phyloP scores from a whole-genome alignment of 2,797 vertebrate species.

The Cyprinodon diabolis region DNA sequence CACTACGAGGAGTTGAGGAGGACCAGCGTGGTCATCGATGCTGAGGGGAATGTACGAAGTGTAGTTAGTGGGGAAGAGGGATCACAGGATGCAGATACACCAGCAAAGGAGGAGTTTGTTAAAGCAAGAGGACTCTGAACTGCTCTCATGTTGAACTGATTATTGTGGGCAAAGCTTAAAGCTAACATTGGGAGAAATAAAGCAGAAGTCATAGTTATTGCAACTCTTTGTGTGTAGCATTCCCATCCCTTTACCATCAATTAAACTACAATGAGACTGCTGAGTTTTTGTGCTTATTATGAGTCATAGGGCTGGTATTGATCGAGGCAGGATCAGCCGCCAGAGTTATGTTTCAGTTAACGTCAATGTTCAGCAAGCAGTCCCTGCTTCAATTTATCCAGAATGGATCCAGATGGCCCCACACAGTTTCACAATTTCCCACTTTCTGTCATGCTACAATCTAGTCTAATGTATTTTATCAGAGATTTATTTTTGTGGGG shows the following conservation, averaged over 20 bases:
- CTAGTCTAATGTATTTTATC: not conserved
- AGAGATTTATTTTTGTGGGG: not conserved
- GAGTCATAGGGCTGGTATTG: slow-evolving; percentile 7
- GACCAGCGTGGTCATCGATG: slow-evolving; percentile 83
- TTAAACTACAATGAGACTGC: slow-evolving; percentile 12
- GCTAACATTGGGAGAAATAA: not conserved
- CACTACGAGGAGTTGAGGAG: slow-evolving; percentile 77
- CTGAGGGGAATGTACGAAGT: slow-evolving; percentile 58
- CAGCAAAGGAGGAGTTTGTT: slow-evolving; percentile 82
- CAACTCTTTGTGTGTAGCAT: slow-evolving; percentile 1
- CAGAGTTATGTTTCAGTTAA: slow-evolving; percentile 8
- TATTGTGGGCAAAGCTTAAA: not conserved
- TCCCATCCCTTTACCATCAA: slow-evolving; percentile 8
- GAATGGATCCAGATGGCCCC: not conserved
- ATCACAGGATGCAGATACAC: slow-evolving; percentile 39
- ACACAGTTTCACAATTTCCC: not conserved
- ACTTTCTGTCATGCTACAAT: not conserved
- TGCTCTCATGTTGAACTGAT: not conserved
- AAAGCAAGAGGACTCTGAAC: slow-evolving; percentile 83
- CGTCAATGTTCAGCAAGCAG: not conserved
- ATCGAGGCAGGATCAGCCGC: slow-evolving; percentile 5
- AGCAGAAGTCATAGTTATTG: not conserved
- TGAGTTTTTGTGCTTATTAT: slow-evolving; percentile 2
- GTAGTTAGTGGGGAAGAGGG: slow-evolving; percentile 40
- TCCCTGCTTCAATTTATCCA: not conserved